A percentile compares a stretch with the other conserved stretches of the same genome.
Evolutionary conservation across 37 sponge, comb jelly and placozoan genomes (phyloP).

Genomic region (Aphrocallistes beatrix): DNA sequence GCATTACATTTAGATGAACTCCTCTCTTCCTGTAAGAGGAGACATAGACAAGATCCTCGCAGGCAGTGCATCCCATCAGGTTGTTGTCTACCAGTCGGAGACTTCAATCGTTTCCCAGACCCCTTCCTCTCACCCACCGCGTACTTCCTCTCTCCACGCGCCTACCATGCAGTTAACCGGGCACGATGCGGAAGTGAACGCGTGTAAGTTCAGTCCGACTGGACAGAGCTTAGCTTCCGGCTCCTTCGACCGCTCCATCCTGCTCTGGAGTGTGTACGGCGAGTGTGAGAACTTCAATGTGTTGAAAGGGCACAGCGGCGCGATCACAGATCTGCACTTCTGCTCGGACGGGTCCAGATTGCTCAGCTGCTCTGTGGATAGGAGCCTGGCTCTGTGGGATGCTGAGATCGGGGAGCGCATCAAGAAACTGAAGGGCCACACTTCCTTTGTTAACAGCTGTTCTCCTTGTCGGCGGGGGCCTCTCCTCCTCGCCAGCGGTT

Average conservation of each 20-base stretch:
- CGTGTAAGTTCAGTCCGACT: slow-evolving; percentile 63
- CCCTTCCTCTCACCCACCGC: slow-evolving; percentile 31
- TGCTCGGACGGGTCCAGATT: slow-evolving; percentile 72
- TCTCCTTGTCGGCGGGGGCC: slow-evolving; percentile 38
- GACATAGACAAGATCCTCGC: neutral
- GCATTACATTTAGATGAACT: neutral
- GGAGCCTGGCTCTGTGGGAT: slow-evolving; percentile 87
- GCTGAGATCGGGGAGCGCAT: slow-evolving; percentile 63
- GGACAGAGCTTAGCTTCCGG: slow-evolving; percentile 86
- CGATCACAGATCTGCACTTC: slow-evolving; percentile 70
- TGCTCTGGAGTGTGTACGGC: slow-evolving; percentile 95
- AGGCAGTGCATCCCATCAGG: too few relatives aligned
- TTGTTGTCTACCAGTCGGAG: neutral
- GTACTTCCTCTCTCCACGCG: slow-evolving; percentile 76
- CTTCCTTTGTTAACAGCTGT: slow-evolving; percentile 84
- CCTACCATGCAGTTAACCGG: slow-evolving; percentile 96
- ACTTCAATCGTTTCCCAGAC: neutral
- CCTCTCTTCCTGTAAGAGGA: neutral
- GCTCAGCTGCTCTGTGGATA: slow-evolving; percentile 56
- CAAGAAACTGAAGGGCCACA: slow-evolving; percentile 79
- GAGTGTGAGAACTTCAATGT: slow-evolving; percentile 96
- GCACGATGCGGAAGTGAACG: slow-evolving; percentile 50
- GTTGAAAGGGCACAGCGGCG: slow-evolving; percentile 68
- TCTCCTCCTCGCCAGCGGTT: slow-evolving; percentile 63
- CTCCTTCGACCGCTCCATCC: slow-evolving; percentile 48